A percentile compares a stretch with the other conserved stretches of the same genome.
These are phyloP conservation scores for Pogonocherus hispidulus DNA, from an alignment of 2,888 invertebrate species.

Conservation along the genomic window DNA sequence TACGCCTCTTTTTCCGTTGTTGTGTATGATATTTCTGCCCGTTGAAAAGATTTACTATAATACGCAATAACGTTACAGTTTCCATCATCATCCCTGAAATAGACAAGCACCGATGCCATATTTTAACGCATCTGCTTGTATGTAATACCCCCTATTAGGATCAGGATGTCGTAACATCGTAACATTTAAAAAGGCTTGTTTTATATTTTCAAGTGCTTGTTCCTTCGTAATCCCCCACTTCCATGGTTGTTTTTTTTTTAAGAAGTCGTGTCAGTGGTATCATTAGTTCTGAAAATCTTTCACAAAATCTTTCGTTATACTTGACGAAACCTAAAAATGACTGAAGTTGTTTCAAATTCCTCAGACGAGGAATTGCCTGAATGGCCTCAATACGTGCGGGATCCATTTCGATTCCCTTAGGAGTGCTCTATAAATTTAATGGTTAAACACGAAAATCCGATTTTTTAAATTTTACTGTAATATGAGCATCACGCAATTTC, in stretches of 20 bases:
- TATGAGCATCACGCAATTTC: slow-evolving; percentile 20
- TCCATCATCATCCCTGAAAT: slow-evolving; percentile 1
- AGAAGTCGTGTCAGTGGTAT: neutral
- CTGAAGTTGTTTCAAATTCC: slow-evolving; percentile 27
- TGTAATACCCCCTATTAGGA: neutral
- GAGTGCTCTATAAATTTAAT: slow-evolving; percentile 25
- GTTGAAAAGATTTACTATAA: neutral
- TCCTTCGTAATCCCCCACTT: slow-evolving; percentile 2
- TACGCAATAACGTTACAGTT: slow-evolving; percentile 7
- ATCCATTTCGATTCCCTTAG: slow-evolving; percentile 20
- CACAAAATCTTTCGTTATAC: slow-evolving; percentile 14
- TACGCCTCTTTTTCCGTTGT: slow-evolving; percentile 19
- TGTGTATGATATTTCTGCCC: slow-evolving; percentile 14
- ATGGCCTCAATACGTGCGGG: slow-evolving; percentile 10
- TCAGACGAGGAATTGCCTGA: neutral
- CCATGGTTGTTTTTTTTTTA: slow-evolving; percentile 10
- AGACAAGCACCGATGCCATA: slow-evolving; percentile 14
- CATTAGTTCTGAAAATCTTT: slow-evolving; percentile 5
- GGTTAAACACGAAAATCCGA: slow-evolving; percentile 1
- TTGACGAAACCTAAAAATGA: slow-evolving; percentile 26
- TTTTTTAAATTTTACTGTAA: slow-evolving; percentile 31
- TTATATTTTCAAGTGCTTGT: neutral
- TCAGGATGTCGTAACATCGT: slow-evolving; percentile 4
- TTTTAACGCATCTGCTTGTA: slow-evolving; percentile 7
- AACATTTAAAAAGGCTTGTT: neutral